Conservation (phyloP, 2,113 vertebrate genomes). For the Lophius piscatorius region DNA sequence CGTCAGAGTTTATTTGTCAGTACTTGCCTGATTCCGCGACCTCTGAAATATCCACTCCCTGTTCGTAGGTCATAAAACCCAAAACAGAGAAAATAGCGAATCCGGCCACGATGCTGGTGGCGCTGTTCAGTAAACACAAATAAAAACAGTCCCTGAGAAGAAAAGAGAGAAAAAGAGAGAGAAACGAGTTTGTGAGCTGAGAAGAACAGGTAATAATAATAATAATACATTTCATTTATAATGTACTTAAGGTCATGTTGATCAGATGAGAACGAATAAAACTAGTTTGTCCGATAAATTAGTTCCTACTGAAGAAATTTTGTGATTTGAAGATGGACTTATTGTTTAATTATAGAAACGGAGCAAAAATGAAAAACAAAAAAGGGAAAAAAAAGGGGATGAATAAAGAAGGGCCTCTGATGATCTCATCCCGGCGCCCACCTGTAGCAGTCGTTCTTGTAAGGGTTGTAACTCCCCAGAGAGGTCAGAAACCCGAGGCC, state of each 20-base stretch:
- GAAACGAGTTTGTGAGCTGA: no score
- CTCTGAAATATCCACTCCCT: slow-evolving; percentile 82
- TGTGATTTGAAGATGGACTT: no score
- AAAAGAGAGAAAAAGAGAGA: not conserved
- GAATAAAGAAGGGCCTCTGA: not conserved
- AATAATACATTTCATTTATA: no score
- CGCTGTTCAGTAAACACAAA: slow-evolving; percentile 88
- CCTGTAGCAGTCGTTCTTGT: slow-evolving; percentile 93
- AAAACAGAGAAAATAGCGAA: slow-evolving; percentile 90
- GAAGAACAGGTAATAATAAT: no score
- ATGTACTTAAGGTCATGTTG: no score
- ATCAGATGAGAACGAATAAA: no score
- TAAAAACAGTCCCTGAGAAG: slow-evolving; percentile 84
- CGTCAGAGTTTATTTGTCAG: not conserved
- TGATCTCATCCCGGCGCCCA: slow-evolving; percentile 43
- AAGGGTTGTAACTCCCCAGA: slow-evolving; percentile 91
- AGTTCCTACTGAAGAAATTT: no score
- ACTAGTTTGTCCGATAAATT: no score
- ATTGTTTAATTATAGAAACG: no score
- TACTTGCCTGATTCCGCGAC: slow-evolving; percentile 84
- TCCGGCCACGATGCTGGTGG: slow-evolving; percentile 86
- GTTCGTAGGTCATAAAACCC: slow-evolving; percentile 86
- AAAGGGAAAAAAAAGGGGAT: no score
- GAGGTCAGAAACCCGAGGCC: slow-evolving; percentile 89
- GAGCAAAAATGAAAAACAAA: no score